Evolutionary conservation across 2,797 vertebrate species (phyloP).

Genomic region (Rhadinocentrus ornatus): DNA sequence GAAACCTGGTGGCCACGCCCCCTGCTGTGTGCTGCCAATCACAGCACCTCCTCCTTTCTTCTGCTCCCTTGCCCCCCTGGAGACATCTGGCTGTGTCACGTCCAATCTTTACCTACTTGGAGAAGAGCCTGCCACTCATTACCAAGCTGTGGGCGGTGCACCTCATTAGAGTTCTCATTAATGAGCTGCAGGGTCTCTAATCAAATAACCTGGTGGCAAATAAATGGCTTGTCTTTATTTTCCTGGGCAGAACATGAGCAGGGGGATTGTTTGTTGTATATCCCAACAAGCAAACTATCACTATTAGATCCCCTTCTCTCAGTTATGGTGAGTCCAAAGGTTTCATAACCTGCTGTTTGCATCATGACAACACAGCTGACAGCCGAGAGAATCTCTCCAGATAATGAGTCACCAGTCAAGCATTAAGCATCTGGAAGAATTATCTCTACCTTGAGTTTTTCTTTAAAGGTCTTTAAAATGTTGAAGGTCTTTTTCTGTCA

Average conservation of each 20-base stretch:
- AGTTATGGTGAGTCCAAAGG: not conserved
- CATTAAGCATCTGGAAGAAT: not conserved
- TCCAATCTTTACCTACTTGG: conserved; percentile 20
- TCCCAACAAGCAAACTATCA: conserved; percentile 7
- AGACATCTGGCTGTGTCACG: conserved; percentile 4
- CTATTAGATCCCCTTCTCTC: not conserved
- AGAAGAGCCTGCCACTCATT: conserved; percentile 46
- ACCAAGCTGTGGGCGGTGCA: conserved; percentile 48
- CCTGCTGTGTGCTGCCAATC: conserved; percentile 66
- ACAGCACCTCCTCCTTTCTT: not conserved
- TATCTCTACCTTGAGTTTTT: conserved; percentile 4
- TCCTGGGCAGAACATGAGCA: conserved; percentile 44
- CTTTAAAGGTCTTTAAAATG: not conserved
- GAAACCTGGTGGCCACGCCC: conserved; percentile 52
- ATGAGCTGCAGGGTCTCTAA: conserved; percentile 55
- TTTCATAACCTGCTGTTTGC: conserved; percentile 26
- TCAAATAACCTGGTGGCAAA: conserved; percentile 54
- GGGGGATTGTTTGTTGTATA: conserved; percentile 18
- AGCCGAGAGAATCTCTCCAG: not conserved
- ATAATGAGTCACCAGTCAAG: conserved; percentile 12
- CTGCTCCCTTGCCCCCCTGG: not conserved
- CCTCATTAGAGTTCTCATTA: conserved; percentile 64
- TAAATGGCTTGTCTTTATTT: conserved; percentile 55
- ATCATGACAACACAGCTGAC: conserved; percentile 14
- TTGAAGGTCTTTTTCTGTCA: not conserved